Evolutionary conservation across 2,113 vertebrate species (phyloP), one percentile per base, ranked within the genome.

Genomic region (Anoura caudifer): DNA sequence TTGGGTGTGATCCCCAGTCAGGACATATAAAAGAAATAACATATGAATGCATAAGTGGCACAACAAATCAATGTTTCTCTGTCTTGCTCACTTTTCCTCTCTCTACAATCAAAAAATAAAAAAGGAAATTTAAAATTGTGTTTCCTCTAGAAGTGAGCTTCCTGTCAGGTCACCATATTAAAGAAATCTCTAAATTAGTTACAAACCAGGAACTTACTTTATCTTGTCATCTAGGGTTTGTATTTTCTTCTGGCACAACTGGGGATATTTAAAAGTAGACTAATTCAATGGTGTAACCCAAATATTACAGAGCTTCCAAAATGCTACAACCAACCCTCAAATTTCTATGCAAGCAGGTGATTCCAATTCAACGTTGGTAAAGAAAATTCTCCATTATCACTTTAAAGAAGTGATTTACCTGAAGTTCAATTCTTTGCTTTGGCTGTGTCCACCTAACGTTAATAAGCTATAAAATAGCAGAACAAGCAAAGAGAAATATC

Each of bases 131-230:
- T n/a, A 36, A 79, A 86, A 91, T 24, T 75, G 47, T 90, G 7
- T 85, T 96, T 93, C 65, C 52, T 95, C 33, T 94, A 61, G 76
- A 92, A 96, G 54, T 91, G n/a, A 96, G 67, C 33, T 95, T 95
- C 31, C 19, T 76, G 20, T 91, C 56, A 94, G 36, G 33, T 89
- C 47, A 45, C 24, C 81, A 83, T 5, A 36, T 88, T 38, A 45
- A 80, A 69, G 22, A 85, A 86, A 82, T 19, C 31, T 82, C 72
- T 93, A 92, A 95, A 80, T 47, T 82, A 50, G 41, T 50, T 67
- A 87, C 36, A 86, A 88, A 63, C 17, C 65, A 79, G 69, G 79
- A 86, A 88, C 5, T 31, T 59, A 91, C 5, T 63, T 59, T 70
- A 88, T 50, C 41, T 52, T 91, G 22, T 65, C 76, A 17, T 70